Conservation (phyloP, 2,888 invertebrate genomes). For the Lepidocyrtoides sp. region DNA sequence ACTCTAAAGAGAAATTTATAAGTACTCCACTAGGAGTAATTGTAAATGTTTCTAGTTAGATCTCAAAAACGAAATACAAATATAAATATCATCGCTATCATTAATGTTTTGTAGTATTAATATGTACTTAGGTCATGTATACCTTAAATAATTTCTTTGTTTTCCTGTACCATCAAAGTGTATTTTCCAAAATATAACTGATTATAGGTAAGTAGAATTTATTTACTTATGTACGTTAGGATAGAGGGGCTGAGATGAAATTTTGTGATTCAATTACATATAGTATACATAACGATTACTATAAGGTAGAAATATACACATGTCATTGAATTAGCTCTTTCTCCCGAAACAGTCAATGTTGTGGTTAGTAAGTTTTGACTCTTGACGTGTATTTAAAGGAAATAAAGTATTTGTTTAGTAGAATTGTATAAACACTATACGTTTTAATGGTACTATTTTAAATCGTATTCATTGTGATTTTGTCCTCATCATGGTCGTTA, state of each 20-base stretch:
- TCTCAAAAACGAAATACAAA: conserved; percentile 28
- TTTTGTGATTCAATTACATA: conserved; percentile 40
- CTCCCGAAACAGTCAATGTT: neutral
- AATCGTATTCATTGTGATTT: conserved; percentile 37
- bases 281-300: neutral
- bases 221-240: neutral
- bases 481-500: neutral
- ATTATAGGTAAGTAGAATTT: too few relatives aligned
- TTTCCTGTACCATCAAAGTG: neutral
- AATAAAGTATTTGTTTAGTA: neutral
- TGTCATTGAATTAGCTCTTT: neutral
- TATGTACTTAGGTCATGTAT: neutral
- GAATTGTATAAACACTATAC: neutral
- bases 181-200: conserved; percentile 16
- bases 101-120: neutral
- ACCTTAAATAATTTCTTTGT: neutral
- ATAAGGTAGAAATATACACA: neutral
- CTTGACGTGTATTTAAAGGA: neutral
- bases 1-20: neutral
- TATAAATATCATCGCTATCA: conserved; percentile 20
- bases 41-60: neutral
- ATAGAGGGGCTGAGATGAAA: neutral
- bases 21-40: neutral
- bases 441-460: conserved; percentile 29
- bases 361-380: neutral